Evolutionary conservation across 2,888 invertebrate species (phyloP), one percentile per base, ranked within the genome.

Genomic region (Camptogramma bilineatum): DNA sequence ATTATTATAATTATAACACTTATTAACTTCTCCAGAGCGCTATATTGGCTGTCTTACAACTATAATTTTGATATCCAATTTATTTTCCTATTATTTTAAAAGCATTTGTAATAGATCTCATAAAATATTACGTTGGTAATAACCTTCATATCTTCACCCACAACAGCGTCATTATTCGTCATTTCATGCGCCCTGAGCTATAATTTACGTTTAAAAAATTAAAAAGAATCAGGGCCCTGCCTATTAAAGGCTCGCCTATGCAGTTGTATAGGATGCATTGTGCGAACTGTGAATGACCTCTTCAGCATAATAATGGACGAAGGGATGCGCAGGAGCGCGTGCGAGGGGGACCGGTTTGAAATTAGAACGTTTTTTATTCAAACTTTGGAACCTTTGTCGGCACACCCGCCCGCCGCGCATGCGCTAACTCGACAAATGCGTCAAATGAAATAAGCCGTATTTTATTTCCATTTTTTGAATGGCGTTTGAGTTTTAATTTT

Each of bases 261-360:
- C 42, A 54, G 18, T 64, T 82, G 87, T 83, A 89, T 62, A 58
- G 64, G 65, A 52, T 19, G 58, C 24, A 66, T 92, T 92, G 87
- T 92, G 90, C 90, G 86, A 90, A 88, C 91, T 91, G 91, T 92
- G 92, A 92, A 92, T 90, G 92, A 92, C 91, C 92, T 92, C 91
- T 91, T 91, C 88, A 87, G 88, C 87, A 91, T 90, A 90, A 91
- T 90, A 90, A 89, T 90, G 88, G 87, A 76, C 75, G 82, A 83
- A 88, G 91, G 91, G 92, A 92, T 92, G 91, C 91, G 92, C 91
- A 90, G 88, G 89, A 87, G 90, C 90, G 90, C 91, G 87, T 84
- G 90, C 90, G 81, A 79, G 81, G 88, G 87, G 87, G 91, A 91
- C 92, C 91, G 91, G 92, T 93, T 93, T 91, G 84, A 90, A 93